phyloP scores from a whole-genome alignment of 2,888 invertebrate genomes.

The Erebia ligea region DNA sequence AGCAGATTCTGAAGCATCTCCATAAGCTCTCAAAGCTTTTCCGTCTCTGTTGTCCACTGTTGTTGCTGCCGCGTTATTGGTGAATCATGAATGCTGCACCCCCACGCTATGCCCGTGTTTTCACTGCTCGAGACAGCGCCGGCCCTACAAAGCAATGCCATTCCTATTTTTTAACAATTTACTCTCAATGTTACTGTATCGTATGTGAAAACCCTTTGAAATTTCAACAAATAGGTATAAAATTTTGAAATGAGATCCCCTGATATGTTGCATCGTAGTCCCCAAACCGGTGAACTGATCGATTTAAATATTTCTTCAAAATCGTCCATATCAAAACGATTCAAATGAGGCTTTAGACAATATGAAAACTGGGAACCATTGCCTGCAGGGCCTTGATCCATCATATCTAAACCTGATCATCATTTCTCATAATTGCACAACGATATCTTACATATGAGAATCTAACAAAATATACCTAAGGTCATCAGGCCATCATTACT shows the following conservation, averaged over 20 bases:
- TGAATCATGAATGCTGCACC: slow-evolving; percentile 29
- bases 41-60: neutral
- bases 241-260: neutral
- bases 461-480: too few relatives aligned
- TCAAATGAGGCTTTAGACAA: too few relatives aligned
- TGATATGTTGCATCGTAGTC: neutral
- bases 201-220: slow-evolving; percentile 10
- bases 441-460: too few relatives aligned
- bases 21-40: neutral
- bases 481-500: neutral
- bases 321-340: too few relatives aligned
- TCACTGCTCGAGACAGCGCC: slow-evolving; percentile 47
- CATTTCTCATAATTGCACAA: too few relatives aligned
- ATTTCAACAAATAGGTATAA: neutral
- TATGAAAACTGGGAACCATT: too few relatives aligned
- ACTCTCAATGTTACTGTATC: slow-evolving; percentile 34
- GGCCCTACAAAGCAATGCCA: slow-evolving; percentile 33
- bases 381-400: too few relatives aligned
- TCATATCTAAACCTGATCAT: too few relatives aligned
- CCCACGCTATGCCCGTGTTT: slow-evolving; percentile 45
- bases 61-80: neutral
- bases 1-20: neutral
- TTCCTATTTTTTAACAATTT: slow-evolving; percentile 10
- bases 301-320: neutral
- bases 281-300: neutral